These are phyloP conservation scores for Eupithecia dodoneata DNA, from an alignment of 2,888 invertebrate species.

Conservation along the genomic window DNA sequence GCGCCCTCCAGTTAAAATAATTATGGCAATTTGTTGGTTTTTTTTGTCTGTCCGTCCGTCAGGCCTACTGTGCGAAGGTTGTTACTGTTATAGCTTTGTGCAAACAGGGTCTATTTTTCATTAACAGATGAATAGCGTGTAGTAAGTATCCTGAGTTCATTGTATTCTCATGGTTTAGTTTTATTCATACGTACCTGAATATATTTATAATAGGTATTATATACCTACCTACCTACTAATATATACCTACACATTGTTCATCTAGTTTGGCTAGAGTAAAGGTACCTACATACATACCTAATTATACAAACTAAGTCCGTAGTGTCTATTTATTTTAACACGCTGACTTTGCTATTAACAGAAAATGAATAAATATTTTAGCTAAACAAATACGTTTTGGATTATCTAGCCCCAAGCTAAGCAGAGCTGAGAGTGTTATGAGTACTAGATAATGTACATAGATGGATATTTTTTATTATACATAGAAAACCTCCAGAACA, in stretches of 20 bases:
- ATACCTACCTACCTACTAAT: not conserved
- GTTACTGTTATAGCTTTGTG: slow-evolving; percentile 34
- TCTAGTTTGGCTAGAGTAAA: not conserved
- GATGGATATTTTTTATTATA: too few relatives aligned
- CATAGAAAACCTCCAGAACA: too few relatives aligned
- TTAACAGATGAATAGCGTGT: not conserved
- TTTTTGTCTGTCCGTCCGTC: slow-evolving; percentile 70
- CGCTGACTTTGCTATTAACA: not conserved
- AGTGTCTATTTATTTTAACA: not conserved
- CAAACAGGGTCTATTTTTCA: slow-evolving; percentile 9
- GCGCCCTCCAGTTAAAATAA: slow-evolving; percentile 77
- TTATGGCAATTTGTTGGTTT: slow-evolving; percentile 73
- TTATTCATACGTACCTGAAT: not conserved
- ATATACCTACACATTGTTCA: not conserved
- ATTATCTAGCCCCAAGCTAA: too few relatives aligned
- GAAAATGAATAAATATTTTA: too few relatives aligned
- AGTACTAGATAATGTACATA: too few relatives aligned
- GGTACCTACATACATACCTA: not conserved
- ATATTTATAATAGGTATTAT: not conserved
- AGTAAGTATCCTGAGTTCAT: slow-evolving; percentile 6
- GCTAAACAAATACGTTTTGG: too few relatives aligned
- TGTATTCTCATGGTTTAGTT: slow-evolving; percentile 3
- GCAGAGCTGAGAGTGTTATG: too few relatives aligned
- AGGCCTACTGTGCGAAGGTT: slow-evolving; percentile 38
- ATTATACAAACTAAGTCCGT: not conserved